Conservation (phyloP, 2,113 vertebrate species). For the Malurus elegans region DNA sequence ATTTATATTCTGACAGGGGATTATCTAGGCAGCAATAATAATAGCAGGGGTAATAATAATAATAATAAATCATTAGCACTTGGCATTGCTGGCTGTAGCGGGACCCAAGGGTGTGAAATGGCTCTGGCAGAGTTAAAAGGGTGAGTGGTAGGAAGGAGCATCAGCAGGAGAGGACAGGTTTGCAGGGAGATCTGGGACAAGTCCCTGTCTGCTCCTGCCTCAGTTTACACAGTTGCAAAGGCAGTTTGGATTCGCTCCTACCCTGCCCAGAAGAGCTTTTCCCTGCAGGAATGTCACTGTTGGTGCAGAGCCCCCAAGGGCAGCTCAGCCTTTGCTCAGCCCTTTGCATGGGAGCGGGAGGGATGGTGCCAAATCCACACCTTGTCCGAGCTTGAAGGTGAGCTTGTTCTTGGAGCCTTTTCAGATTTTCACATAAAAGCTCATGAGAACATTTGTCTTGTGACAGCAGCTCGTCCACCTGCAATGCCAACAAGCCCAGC, state of each 20-base stretch:
- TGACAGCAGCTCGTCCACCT: neutral
- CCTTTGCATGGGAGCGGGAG: neutral
- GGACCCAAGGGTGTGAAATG: neutral
- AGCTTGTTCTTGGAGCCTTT: neutral
- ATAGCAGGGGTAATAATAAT: conserved; percentile 34
- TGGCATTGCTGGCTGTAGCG: neutral
- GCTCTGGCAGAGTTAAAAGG: neutral
- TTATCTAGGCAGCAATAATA: conserved; percentile 46
- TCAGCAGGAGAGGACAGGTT: neutral
- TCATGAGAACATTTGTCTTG: neutral
- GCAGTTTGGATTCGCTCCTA: neutral
- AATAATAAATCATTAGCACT: conserved; percentile 40
- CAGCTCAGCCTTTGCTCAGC: neutral
- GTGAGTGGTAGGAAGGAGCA: neutral
- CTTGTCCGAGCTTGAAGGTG: neutral
- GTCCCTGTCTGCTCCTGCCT: neutral
- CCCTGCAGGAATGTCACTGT: rapidly evolving
- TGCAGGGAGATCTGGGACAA: neutral
- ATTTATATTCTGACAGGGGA: conserved; percentile 36
- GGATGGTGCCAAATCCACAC: neutral
- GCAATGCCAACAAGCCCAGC: neutral
- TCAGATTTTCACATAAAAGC: neutral
- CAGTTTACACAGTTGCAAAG: neutral
- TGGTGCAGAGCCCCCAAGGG: neutral
- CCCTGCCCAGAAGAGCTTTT: neutral